Evolutionary conservation across 2,888 invertebrate genomes (phyloP), one percentile per base, ranked within the genome.

Genomic region (Eubasilissa splendida): DNA sequence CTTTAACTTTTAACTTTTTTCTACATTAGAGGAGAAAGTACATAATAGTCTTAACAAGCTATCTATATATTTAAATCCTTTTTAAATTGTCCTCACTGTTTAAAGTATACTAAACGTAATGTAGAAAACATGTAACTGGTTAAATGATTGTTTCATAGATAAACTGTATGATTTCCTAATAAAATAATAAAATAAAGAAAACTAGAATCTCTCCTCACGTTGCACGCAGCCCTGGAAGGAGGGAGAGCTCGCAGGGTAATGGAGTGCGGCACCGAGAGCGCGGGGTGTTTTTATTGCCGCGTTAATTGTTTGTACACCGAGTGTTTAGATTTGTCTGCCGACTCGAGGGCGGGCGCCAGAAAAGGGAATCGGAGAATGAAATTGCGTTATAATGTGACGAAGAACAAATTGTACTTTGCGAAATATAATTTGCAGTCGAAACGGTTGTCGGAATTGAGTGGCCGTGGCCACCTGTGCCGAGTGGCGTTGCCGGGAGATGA

Each of bases 301-400:
- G 63, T 42, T 73, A 59, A 80, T 77, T 80, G 77, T 80, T 80
- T 80, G 80, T 11, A 77, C 63, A 66, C 77, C 59, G 56, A 65
- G 63, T 77, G 80, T 80, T 77, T 77, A 77, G 76, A 80, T 76
- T 76, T 52, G 80, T 71, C 71, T 76, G 79, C 14, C 12, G 53
- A 68, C 68, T 50, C 68, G 50, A 68, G 22, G 75, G 22, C 50
- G 53, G 59, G 60, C 22, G 53, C 22, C 60, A 8, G 59, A 66
- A 76, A 31, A 77, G 60, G 56, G 54, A 53, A 70, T 22, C 77
- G 70, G 42, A 68, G 60, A 50, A 31, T 71, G 63, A 70, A 60
- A 66, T 71, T 60, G 78, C 14, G 31, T 70, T 77, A 52, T 63
- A 76, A 76, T 59, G 76, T 60, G 52, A 63, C 76, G 76, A 76